These are phyloP conservation scores for Prietella phreatophila DNA, from an alignment of 2,113 vertebrate species.

Conservation along the genomic window DNA sequence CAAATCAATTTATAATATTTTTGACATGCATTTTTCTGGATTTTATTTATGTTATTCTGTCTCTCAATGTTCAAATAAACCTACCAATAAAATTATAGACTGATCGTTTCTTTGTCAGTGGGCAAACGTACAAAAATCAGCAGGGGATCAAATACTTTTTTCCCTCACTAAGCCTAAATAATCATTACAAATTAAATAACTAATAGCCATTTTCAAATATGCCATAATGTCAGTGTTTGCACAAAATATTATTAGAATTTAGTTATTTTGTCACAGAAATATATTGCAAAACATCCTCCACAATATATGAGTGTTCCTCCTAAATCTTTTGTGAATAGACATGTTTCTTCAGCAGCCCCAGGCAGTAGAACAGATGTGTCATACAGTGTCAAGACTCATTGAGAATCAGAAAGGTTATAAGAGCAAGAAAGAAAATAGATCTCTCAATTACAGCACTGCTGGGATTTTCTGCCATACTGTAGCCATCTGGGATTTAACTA, in stretches of 20 bases:
- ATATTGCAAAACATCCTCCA: neutral
- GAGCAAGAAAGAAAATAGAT: neutral
- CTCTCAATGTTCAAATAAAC: no score
- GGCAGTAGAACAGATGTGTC: slow-evolving; percentile 14
- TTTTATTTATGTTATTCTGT: no score
- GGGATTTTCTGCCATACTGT: neutral
- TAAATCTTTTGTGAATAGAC: slow-evolving; percentile 3
- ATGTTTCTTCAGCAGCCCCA: slow-evolving; percentile 8
- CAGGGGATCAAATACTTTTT: no score
- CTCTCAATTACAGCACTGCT: neutral
- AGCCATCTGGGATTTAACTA: neutral
- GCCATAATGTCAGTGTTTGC: neutral
- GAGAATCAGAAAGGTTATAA: slow-evolving; percentile 6
- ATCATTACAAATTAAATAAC: neutral
- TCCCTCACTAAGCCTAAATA: neutral
- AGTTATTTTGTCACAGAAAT: neutral
- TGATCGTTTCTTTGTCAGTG: no score
- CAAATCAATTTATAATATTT: no score
- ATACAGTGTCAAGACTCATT: slow-evolving; percentile 32
- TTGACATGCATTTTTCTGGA: no score
- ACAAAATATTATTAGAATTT: neutral
- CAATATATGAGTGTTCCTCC: neutral
- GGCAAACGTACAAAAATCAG: no score
- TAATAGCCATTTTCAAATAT: neutral
- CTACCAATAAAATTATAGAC: no score